Evolutionary conservation across 2,888 invertebrate genomes (phyloP).

Genomic region (Cheilosia vernalis): DNA sequence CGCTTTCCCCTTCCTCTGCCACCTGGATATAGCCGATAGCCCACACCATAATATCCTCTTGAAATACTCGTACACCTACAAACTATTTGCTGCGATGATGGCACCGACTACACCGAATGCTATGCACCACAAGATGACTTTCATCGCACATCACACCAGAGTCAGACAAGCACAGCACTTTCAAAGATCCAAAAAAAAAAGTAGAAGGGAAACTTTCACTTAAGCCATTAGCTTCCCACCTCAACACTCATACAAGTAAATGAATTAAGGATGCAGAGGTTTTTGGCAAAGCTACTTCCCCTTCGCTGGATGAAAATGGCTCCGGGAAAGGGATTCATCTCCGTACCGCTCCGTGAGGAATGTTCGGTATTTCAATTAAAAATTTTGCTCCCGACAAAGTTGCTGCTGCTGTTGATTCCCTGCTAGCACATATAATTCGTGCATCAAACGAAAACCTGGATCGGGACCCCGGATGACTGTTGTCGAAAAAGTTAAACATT

Average conservation of each 20-base stretch:
- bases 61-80: not conserved
- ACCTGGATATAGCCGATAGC: not conserved
- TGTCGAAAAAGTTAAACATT: constrained; percentile 74
- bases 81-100: constrained; percentile 31
- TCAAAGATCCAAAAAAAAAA: constrained; percentile 1
- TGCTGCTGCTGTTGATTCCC: constrained; percentile 60
- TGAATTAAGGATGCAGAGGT: constrained; percentile 63
- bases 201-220: constrained; percentile 61
- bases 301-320: constrained; percentile 22
- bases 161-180: constrained; percentile 14
- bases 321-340: constrained; percentile 28
- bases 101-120: not conserved
- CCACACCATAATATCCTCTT: not conserved
- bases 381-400: constrained; percentile 65
- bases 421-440: constrained; percentile 45
- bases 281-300: constrained; percentile 50
- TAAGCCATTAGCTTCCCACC: constrained; percentile 62
- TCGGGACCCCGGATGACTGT: constrained; percentile 56
- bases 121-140: constrained; percentile 24
- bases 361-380: constrained; percentile 75
- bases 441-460: constrained; percentile 66
- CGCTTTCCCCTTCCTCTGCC: constrained; percentile 40
- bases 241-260: constrained; percentile 65
- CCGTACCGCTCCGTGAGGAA: constrained; percentile 43
- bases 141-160: constrained; percentile 55